Conservation (phyloP, 2,113 vertebrate genomes). For the Macheiramphus alcinus region DNA sequence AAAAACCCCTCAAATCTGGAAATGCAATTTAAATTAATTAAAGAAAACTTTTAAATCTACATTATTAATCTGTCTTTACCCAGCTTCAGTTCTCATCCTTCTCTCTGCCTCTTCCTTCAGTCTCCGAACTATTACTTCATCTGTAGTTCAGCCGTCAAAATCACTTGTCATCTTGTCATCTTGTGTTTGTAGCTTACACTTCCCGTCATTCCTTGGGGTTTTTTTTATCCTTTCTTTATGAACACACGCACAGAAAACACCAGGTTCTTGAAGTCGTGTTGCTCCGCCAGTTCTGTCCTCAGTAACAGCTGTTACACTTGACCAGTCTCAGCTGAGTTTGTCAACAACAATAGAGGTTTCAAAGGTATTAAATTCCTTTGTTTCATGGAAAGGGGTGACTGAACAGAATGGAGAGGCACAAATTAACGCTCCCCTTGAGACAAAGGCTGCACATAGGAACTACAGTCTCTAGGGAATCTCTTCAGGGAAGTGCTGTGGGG, state of each 20-base stretch:
- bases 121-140: not conserved
- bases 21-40: not conserved
- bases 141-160: not conserved
- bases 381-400: not conserved
- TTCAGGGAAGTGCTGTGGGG: not conserved
- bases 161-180: not conserved
- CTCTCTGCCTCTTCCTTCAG: not conserved
- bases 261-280: not conserved
- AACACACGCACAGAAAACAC: not conserved
- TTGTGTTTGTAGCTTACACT: not conserved
- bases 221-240: not conserved
- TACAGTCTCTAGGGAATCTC: not conserved
- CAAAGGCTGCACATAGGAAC: not conserved
- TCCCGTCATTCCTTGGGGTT: not conserved
- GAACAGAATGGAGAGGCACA: not conserved
- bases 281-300: not conserved
- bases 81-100: not conserved
- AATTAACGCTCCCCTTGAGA: not conserved
- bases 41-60: not conserved
- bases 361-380: conserved; percentile 15
- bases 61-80: not conserved
- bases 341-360: not conserved
- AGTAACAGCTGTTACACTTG: not conserved
- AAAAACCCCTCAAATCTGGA: not conserved
- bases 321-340: conserved; percentile 16